These are phyloP conservation scores for Orussus abietinus DNA, from an alignment of 1,140 invertebrate genomes.

Conservation along the genomic window DNA sequence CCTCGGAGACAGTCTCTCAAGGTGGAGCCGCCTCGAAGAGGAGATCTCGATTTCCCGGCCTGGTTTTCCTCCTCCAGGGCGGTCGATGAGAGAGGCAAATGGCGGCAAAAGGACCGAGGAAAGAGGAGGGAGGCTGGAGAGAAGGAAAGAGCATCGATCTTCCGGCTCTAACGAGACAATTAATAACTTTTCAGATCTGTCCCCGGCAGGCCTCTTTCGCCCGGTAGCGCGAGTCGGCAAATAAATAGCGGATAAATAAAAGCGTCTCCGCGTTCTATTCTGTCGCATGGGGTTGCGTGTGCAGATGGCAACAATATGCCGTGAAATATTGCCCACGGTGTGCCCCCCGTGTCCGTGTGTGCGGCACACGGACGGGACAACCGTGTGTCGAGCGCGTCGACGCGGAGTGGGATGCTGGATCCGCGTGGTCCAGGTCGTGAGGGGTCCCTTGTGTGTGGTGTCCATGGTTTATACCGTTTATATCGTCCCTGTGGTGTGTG, in stretches of 20 bases:
- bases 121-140: too few species aligned
- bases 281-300: constrained; percentile 43
- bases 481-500: too few species aligned
- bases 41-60: too few species aligned
- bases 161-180: constrained; percentile 42
- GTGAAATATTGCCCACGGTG: constrained; percentile 49
- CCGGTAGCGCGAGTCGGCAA: constrained; percentile 42
- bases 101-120: too few species aligned
- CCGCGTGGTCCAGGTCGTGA: background rate
- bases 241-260: constrained; percentile 54
- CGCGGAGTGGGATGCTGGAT: constrained; percentile 29
- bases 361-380: too few species aligned
- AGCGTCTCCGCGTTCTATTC: constrained; percentile 38
- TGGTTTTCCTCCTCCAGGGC: too few species aligned
- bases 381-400: too few species aligned
- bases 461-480: too few species aligned
- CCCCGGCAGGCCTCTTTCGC: constrained; percentile 41
- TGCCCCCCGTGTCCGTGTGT: constrained; percentile 17
- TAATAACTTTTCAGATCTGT: constrained; percentile 54
- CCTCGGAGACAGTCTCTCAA: background rate
- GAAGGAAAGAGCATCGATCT: background rate
- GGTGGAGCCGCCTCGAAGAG: too few species aligned
- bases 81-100: too few species aligned
- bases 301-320: constrained; percentile 55
- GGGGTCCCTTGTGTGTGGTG: too few species aligned